Base-by-base conservation (phyloP, 64 coral and sea anemone species). In the Pachyseris speciosa region DNA sequence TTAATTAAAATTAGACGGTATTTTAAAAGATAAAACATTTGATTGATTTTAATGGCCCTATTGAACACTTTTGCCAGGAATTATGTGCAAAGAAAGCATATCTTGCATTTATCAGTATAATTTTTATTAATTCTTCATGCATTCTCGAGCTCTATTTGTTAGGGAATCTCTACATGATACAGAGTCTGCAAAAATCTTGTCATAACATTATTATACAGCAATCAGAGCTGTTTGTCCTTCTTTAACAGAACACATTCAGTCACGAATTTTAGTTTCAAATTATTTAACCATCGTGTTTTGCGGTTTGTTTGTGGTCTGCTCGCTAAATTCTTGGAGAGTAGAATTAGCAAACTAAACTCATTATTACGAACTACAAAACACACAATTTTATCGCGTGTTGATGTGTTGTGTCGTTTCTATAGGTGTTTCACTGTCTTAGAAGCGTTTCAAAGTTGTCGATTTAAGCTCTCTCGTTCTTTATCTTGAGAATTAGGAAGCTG, bases 31-130 rank as follows among this genome's bases (percentile, higher is more conserved):
- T n/a, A 22, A 55, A 58, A 59, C 19, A 30, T 59, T 36, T 57
- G 75, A 80, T 80, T 80, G 28, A 13, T 80, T 59, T 50, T 58
- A 80, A 57, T 57, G 31, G 29, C 75, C 31, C 37, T 22, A 37
- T 80, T 58, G 5, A 80, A 59, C 66, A 30, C 13, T 69, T 69
- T 57, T 15, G 0, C 52, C 5, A 20, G 9, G 52, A 36, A 12
- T 68, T 36, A 64, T 68, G 13, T 15, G 29, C 27, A 68, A 36
- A 16, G 11, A 68, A 68, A 36, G 65, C 15, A 29, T 36, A 34
- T 68, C 27, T 29, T n/a, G n/a, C n/a, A n/a, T n/a, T n/a, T n/a
- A n/a, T n/a, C n/a, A n/a, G n/a, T n/a, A n/a, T n/a, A n/a, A n/a
- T n/a, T n/a, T n/a, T n/a, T n/a, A n/a, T n/a, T n/a, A n/a, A n/a